phyloP scores from a whole-genome alignment of 2,113 vertebrate genomes.

The Campylomormyrus numenius region DNA sequence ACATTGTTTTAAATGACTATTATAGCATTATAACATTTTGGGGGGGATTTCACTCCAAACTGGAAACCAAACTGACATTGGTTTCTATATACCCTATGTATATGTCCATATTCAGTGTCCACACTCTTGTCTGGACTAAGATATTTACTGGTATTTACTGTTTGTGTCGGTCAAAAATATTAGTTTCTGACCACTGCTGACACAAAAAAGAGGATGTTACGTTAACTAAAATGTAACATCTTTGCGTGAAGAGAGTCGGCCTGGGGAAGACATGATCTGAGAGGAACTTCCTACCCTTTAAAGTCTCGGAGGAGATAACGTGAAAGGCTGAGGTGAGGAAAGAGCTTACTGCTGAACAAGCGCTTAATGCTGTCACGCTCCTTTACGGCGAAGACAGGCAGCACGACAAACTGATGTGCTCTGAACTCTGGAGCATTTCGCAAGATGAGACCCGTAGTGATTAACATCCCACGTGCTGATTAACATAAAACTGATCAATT shows the following conservation, averaged over 20 bases:
- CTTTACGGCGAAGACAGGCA: background rate
- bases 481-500: background rate
- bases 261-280: background rate
- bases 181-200: background rate
- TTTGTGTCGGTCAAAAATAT: background rate
- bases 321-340: background rate
- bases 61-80: background rate
- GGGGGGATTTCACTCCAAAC: background rate
- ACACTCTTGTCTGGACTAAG: background rate
- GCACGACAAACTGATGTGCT: background rate
- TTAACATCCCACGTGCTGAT: background rate
- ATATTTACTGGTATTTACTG: no score
- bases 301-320: background rate
- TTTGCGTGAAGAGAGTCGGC: background rate
- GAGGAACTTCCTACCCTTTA: background rate
- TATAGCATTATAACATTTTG: background rate
- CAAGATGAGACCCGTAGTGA: background rate
- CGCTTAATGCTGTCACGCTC: background rate
- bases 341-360: background rate
- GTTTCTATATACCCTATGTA: background rate
- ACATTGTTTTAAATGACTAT: background rate
- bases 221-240: background rate
- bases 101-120: background rate
- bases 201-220: background rate
- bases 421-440: background rate